Evolutionary conservation across 2,113 vertebrate species (phyloP).

Genomic region (Electrona antarctica): DNA sequence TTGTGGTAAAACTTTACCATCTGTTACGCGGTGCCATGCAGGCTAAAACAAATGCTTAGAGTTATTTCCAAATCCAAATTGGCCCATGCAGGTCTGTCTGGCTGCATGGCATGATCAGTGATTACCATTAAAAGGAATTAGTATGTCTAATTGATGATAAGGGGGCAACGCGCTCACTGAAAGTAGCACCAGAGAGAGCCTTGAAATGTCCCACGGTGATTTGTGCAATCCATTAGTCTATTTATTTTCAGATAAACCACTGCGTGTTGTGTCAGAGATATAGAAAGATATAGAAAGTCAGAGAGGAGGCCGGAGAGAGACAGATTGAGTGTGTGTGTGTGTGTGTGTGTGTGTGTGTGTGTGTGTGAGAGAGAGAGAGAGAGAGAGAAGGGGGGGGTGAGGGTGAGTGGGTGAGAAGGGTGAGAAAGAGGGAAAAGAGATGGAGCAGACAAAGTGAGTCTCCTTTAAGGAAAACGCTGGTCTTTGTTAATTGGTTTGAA

Average conservation of each 20-base stretch:
- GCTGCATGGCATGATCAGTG: no score
- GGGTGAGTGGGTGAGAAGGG: not conserved
- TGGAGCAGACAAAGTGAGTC: slow-evolving; percentile 65
- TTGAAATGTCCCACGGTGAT: slow-evolving; percentile 8
- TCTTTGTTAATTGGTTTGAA: slow-evolving; percentile 84
- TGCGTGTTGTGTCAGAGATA: no score
- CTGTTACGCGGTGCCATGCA: not conserved
- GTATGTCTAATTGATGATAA: slow-evolving; percentile 5
- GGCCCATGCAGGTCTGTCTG: not conserved
- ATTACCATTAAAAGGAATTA: not conserved
- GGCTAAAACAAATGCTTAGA: not conserved
- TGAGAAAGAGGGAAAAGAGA: slow-evolving; percentile 24
- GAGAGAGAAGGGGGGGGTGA: not conserved
- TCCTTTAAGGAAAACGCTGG: slow-evolving; percentile 77
- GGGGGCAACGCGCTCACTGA: not conserved
- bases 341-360: not conserved
- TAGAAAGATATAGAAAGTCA: no score
- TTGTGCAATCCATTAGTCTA: slow-evolving; percentile 26
- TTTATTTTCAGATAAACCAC: not conserved
- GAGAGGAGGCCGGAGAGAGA: no score
- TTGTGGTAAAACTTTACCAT: no score
- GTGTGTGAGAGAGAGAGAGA: not conserved
- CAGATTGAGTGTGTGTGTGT: no score
- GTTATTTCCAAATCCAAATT: not conserved
- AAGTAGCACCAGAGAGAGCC: not conserved